These are phyloP conservation scores for Smutsia gigantea DNA, from an alignment of 2,797 vertebrate species.

Conservation along the genomic window DNA sequence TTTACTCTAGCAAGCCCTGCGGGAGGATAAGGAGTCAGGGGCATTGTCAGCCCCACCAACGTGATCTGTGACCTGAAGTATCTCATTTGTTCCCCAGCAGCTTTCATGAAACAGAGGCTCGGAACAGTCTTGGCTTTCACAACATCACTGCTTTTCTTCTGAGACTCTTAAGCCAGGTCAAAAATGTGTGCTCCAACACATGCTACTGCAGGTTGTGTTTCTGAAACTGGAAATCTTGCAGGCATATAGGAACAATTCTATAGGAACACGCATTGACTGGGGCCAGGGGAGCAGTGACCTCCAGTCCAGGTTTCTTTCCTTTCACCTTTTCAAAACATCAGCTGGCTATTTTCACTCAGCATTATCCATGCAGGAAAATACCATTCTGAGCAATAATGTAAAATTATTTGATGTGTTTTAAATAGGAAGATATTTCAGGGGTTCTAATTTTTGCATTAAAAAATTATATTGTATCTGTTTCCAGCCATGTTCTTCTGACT, in stretches of 20 bases:
- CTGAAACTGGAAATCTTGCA: neutral
- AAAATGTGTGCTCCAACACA: accelerated
- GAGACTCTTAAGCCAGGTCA: neutral
- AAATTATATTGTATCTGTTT: neutral
- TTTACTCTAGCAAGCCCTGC: neutral
- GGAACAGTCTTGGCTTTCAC: neutral
- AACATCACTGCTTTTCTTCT: neutral
- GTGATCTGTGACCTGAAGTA: neutral
- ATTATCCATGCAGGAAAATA: neutral
- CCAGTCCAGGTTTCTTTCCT: neutral
- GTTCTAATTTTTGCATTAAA: conserved; percentile 32
- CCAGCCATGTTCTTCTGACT: neutral
- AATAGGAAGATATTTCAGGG: neutral
- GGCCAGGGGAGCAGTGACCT: neutral
- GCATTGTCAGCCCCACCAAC: accelerated
- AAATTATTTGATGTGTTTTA: neutral
- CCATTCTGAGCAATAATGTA: neutral
- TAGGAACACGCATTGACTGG: neutral
- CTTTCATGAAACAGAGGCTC: neutral
- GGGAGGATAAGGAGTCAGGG: neutral
- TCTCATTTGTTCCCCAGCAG: neutral
- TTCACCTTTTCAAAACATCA: neutral
- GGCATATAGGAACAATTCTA: accelerated
- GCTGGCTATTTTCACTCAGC: neutral
- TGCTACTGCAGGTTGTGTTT: accelerated